Conservation (phyloP, 2,113 vertebrate species). For the Parotia lawesii region DNA sequence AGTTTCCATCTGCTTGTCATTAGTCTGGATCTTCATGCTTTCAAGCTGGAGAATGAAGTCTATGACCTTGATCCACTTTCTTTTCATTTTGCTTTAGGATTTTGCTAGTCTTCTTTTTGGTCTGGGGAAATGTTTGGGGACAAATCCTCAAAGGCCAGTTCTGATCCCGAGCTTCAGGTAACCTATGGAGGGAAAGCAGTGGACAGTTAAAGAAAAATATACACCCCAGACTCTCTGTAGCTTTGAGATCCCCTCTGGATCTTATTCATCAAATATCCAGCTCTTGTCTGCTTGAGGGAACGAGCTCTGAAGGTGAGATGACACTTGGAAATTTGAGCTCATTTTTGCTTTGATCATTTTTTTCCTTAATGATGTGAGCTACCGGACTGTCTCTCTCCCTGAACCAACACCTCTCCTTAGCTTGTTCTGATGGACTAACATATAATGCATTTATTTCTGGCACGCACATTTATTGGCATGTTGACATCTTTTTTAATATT, state of each 20-base stretch:
- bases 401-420: background rate
- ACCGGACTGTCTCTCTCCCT: background rate
- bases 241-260: background rate
- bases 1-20: conserved; percentile 44
- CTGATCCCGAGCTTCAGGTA: background rate
- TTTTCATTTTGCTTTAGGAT: background rate
- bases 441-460: background rate
- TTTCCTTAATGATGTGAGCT: background rate
- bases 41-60: background rate
- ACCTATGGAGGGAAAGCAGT: background rate
- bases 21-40: background rate
- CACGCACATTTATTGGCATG: background rate
- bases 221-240: background rate
- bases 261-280: background rate
- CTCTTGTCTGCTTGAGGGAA: background rate
- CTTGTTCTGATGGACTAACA: background rate
- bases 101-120: background rate
- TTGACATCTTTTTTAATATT: conserved; percentile 40
- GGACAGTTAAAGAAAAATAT: background rate
- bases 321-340: background rate
- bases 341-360: background rate
- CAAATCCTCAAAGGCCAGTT: background rate
- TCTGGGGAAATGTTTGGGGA: background rate
- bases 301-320: background rate
- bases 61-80: background rate